phyloP scores from a whole-genome alignment of 2,888 invertebrate genomes.

The Pammene aurita region DNA sequence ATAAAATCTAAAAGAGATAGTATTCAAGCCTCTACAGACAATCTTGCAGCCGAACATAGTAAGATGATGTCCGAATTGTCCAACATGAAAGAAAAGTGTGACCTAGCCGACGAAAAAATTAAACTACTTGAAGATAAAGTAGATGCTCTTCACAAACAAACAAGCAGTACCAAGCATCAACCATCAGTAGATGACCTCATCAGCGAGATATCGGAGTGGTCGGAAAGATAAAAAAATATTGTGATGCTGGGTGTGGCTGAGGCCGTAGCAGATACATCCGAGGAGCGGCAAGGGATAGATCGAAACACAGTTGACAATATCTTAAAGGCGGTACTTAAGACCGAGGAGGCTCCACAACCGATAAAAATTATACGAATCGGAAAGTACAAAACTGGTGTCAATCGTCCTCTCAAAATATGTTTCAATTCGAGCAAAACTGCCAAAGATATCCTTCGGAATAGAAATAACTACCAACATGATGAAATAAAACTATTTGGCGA shows the following conservation, averaged over 20 bases:
- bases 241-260: background rate
- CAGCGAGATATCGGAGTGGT: background rate
- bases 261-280: background rate
- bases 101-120: background rate
- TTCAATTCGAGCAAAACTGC: background rate
- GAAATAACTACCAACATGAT: background rate
- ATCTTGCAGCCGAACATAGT: background rate
- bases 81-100: background rate
- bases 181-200: background rate
- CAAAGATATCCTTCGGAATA: background rate
- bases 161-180: background rate
- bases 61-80: background rate
- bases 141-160: background rate
- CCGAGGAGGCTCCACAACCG: background rate
- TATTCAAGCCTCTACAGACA: background rate
- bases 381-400: background rate
- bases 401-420: background rate
- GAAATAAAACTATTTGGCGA: background rate
- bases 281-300: background rate
- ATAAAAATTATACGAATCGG: background rate
- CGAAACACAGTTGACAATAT: background rate
- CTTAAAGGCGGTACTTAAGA: background rate
- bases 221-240: background rate
- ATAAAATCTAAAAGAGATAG: conserved; percentile 1
- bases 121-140: background rate